These are phyloP conservation scores for Neosalanx taihuensis DNA, from an alignment of 2,797 vertebrate genomes.

Conservation along the genomic window DNA sequence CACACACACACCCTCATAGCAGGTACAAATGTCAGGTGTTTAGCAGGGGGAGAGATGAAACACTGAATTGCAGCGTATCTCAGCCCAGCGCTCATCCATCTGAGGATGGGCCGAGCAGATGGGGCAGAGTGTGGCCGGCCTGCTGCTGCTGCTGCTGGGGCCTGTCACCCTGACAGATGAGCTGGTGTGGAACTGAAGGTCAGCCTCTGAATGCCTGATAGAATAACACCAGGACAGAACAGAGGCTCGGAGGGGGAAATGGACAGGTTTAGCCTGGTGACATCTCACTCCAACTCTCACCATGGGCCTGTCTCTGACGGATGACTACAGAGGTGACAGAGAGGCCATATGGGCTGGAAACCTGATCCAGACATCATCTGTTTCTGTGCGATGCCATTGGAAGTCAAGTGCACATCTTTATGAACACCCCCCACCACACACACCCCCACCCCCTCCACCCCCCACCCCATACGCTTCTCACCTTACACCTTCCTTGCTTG, in stretches of 20 bases:
- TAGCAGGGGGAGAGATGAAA: not conserved
- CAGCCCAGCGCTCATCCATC: slow-evolving; percentile 9
- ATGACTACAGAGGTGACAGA: slow-evolving; percentile 27
- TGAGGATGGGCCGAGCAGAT: slow-evolving; percentile 13
- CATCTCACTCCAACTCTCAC: slow-evolving; percentile 40
- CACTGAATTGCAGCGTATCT: slow-evolving; percentile 41
- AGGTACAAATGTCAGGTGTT: not conserved
- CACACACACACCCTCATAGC: not conserved
- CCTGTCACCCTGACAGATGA: slow-evolving; percentile 63
- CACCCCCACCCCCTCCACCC: not conserved
- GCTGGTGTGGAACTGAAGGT: slow-evolving; percentile 60
- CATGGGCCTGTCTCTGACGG: slow-evolving; percentile 37
- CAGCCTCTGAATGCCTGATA: slow-evolving; percentile 52
- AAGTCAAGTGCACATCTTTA: slow-evolving; percentile 15
- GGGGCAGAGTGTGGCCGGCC: slow-evolving; percentile 23
- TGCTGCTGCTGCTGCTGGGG: slow-evolving; percentile 34
- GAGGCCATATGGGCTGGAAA: slow-evolving; percentile 45
- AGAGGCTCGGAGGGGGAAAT: slow-evolving; percentile 31
- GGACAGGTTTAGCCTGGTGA: slow-evolving; percentile 42
- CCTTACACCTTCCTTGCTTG: not conserved
- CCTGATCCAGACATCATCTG: slow-evolving; percentile 33
- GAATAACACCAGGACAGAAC: slow-evolving; percentile 39
- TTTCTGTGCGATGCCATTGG: slow-evolving; percentile 23
- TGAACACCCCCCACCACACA: slow-evolving; percentile 10
- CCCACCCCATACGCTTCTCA: not conserved